Base-by-base conservation (phyloP, 2,113 vertebrate species). In the Coptodon bakossiorum region DNA sequence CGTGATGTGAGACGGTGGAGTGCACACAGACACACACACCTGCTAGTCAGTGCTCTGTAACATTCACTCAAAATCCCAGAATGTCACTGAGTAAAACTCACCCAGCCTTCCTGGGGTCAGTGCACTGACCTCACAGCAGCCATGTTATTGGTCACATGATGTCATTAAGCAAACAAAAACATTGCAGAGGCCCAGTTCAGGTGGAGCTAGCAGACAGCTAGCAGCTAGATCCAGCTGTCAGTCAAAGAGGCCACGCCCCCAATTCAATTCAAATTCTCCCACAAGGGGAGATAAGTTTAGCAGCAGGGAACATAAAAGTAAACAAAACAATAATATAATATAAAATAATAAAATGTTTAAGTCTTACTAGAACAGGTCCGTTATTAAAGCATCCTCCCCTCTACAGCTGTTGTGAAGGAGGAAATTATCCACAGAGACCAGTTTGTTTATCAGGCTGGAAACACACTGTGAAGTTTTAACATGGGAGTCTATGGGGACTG, bases 301-400 rank as follows among this genome's bases (percentile, higher is more conserved):
- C 52, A 0, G 52, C 52, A 22, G 52, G 52, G 19, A 53, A 53
- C 52, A 53, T 3, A 53, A 53, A 53, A 53, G 19, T 53, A 53
- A 53, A 53, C 52, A 3, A 53, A 11, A 53, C 52, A 53, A 0
- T 53, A 3, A 34, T 34, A 34, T 34, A 34, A 57, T 14, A 16
- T 57, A 29, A 29, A 1, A 66, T 0, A 38, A n/a, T 38, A 36
- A 36, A 66, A 68, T n/a, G 19, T 63, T 63, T 36, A 59, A 59
- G 27, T 36, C 31, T 63, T 63, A 63, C 29, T 63, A 63, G 16
- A 34, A 38, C 34, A 13, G 34, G 4, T 66, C 17, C 0, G 34
- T 38, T 13, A 13, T 68, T 5, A 38, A 66, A 66, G 10, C 61
- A 0, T 36, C 17, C 0, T 36, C 31, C 0, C 9, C 9, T 6